A percentile compares a stretch with the other conserved stretches of the same genome.
Conservation (phyloP, 2,113 vertebrate genomes). For the Dicerorhinus sumatrensis region DNA sequence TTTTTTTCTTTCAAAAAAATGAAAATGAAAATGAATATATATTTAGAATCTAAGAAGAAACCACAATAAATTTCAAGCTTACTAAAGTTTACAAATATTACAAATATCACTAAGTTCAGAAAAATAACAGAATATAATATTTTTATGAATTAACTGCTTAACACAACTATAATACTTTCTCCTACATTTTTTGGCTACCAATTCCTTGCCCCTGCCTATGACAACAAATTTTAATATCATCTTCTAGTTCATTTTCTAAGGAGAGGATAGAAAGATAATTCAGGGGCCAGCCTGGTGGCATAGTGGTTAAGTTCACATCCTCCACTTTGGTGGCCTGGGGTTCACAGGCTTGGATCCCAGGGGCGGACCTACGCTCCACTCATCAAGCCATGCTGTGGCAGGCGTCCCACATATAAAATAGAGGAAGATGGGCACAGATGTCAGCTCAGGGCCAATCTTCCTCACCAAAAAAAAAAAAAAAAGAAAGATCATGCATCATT, state of each 20-base stretch:
- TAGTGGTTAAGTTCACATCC: no score
- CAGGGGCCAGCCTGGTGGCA: no score
- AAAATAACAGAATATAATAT: not conserved
- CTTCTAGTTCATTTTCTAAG: not conserved
- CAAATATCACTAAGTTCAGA: not conserved
- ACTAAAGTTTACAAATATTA: not conserved
- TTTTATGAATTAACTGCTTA: constrained; percentile 29
- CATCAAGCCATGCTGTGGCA: no score
- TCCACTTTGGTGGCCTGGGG: no score
- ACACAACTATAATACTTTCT: not conserved
- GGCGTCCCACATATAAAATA: no score
- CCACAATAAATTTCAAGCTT: not conserved
- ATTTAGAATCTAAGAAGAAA: not conserved
- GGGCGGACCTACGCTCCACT: no score
- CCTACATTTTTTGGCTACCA: not conserved
- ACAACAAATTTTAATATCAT: not conserved
- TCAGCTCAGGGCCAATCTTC: no score
- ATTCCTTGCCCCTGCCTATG: not conserved
- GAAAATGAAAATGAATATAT: not conserved
- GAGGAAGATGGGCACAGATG: no score
- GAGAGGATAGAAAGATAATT: not conserved
- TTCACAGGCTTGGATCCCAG: no score
- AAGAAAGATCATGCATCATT: not conserved
- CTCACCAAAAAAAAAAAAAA: not conserved
- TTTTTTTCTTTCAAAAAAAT: not conserved